Evolutionary conservation across 2,113 vertebrate species (phyloP), one percentile per base, ranked within the genome.

Genomic region (Trogon surrucura): DNA sequence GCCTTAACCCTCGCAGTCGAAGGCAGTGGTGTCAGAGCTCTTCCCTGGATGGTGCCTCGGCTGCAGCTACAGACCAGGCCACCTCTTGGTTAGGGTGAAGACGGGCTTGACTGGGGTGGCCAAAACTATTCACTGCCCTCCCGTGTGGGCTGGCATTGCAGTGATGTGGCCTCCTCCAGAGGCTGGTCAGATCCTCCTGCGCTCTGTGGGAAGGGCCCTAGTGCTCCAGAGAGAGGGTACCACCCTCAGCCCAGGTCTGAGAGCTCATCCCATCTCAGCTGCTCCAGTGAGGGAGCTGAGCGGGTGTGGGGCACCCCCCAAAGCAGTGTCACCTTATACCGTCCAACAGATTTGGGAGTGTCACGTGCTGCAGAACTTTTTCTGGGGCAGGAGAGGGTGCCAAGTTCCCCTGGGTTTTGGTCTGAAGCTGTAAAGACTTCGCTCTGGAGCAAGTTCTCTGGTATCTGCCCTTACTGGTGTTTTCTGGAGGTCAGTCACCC

Each of bases 161-260:
- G 47, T 19, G 30, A 14, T 2, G 0, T 13, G 32, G 78, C 20
- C 19, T 4, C 34, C 30, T 20, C 56, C n/a, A 13, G 74, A 71
- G 41, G 62, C 61, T 34, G 10, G 53, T 20, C 7, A 5, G 36
- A 13, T 23, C 58, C 73, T 45, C 60, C 21, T 8, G 27, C 8
- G 6, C 25, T 13, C 10, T 0, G 22, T 5, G 11, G 13, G 20
- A n/a, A n/a, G 25, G 12, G 19, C n/a, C 5, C 9, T 7, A 1
- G 27, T 25, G 61, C 41, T 29, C 32, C 6, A 27, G 11, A 56
- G 14, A 41, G n/a, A 32, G 21, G n/a, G 29, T 34, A 9, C 18
- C 21, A 16, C 27, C 18, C 30, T 32, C 7, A 3, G 18, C 22
- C n/a, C 30, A 23, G 32, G 8, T 17, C 20, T 10, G 12, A 18